phyloP scores from a whole-genome alignment of 1,140 invertebrate species.

The Goniozus legneri region DNA sequence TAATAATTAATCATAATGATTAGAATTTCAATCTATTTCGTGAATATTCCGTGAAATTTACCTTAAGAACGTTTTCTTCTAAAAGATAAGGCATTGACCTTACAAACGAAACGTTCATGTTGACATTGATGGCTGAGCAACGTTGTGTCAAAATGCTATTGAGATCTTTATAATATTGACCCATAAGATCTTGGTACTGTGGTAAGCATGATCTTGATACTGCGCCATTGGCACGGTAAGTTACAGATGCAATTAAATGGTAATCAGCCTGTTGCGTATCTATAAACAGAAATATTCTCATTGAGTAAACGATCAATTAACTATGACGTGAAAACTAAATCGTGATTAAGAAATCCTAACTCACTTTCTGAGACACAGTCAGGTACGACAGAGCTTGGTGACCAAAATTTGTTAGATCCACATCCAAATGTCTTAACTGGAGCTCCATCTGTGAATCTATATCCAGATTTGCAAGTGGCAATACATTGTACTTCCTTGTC shows the following conservation, averaged over 20 bases:
- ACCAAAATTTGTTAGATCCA: conserved; percentile 74
- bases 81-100: conserved; percentile 71
- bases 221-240: conserved; percentile 85
- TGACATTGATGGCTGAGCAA: conserved; percentile 91
- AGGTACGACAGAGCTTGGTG: conserved; percentile 80
- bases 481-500: conserved; percentile 83
- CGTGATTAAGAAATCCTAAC: too few relatives aligned
- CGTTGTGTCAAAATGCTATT: conserved; percentile 82
- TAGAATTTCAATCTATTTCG: too few relatives aligned
- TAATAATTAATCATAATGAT: too few relatives aligned
- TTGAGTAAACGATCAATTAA: too few relatives aligned
- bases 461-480: conserved; percentile 88
- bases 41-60: conserved; percentile 13
- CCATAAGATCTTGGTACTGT: conserved; percentile 81
- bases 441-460: conserved; percentile 87
- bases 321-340: too few relatives aligned
- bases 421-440: conserved; percentile 83
- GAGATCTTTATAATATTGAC: conserved; percentile 76
- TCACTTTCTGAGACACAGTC: conserved; percentile 90
- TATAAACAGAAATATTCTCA: too few relatives aligned
- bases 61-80: conserved; percentile 81
- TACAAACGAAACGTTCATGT: conserved; percentile 90
- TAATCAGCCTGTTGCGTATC: conserved; percentile 91
- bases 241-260: conserved; percentile 83
- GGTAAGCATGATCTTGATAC: conserved; percentile 78